Percentiles rank a stretch among this genome's conserved stretches.
These are phyloP conservation scores for Tarsius wallacei DNA, from an alignment of 2,797 vertebrate genomes.

Conservation along the genomic window DNA sequence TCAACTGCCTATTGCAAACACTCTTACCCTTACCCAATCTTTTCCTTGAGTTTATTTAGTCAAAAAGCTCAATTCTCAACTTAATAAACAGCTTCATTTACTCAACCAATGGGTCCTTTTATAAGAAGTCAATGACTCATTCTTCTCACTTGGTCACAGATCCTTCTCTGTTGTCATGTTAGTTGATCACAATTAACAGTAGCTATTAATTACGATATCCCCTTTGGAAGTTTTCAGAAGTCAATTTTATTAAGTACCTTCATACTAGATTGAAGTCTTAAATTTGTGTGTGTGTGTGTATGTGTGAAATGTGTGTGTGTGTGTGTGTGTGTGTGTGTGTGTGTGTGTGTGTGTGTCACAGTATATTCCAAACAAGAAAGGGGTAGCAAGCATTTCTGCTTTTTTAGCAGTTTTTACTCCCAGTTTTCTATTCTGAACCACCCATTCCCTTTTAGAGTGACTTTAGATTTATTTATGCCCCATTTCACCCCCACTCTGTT, in stretches of 20 bases:
- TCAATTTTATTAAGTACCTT: constrained; percentile 72
- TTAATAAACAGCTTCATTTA: constrained; percentile 70
- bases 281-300: neutral
- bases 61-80: constrained; percentile 58
- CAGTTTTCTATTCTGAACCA: neutral
- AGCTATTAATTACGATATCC: constrained; percentile 81
- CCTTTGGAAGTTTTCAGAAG: constrained; percentile 35
- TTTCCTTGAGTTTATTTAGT: constrained; percentile 12
- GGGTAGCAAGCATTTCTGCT: neutral
- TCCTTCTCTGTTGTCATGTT: constrained; percentile 76
- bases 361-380: neutral
- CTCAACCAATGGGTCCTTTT: constrained; percentile 54
- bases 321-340: too few species aligned
- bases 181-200: constrained; percentile 81
- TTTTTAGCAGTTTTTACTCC: neutral
- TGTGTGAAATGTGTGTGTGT: too few species aligned
- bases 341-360: neutral
- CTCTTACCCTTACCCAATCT: neutral
- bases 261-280: constrained; percentile 53
- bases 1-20: neutral
- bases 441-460: neutral
- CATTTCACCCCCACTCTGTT: neutral
- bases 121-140: constrained; percentile 70
- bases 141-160: constrained; percentile 66
- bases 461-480: neutral